Evolutionary conservation across 1,140 invertebrate genomes (phyloP).

Genomic region (Myzus persicae): DNA sequence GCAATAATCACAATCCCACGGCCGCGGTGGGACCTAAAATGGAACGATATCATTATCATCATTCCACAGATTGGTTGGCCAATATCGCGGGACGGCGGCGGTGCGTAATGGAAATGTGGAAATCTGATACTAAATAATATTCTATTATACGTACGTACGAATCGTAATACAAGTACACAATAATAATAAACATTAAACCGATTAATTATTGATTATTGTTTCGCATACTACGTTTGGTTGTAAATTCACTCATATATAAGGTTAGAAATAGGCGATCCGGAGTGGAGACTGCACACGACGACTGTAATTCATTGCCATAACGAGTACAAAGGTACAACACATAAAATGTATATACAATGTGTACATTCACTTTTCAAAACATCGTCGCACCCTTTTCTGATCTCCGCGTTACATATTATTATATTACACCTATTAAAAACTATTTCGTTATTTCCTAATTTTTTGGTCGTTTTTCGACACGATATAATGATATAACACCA

Average conservation of each 20-base stretch:
- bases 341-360: neutral
- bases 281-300: neutral
- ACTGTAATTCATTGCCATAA: constrained; percentile 32
- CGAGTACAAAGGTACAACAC: neutral
- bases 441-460: neutral
- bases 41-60: neutral
- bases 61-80: neutral
- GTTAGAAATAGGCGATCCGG: neutral
- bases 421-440: neutral
- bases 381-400: neutral
- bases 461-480: neutral
- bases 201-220: constrained; percentile 15
- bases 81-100: neutral
- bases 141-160: neutral
- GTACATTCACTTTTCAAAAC: constrained; percentile 33
- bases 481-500: neutral
- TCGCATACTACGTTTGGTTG: neutral
- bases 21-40: neutral
- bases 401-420: neutral
- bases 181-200: neutral
- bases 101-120: neutral
- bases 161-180: neutral
- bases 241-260: neutral
- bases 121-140: neutral
- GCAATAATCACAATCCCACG: neutral